Percentiles rank a stretch among this genome's conserved stretches.
Evolutionary conservation across 2,797 vertebrate genomes (phyloP).

Genomic region (Urophycis tenuis): DNA sequence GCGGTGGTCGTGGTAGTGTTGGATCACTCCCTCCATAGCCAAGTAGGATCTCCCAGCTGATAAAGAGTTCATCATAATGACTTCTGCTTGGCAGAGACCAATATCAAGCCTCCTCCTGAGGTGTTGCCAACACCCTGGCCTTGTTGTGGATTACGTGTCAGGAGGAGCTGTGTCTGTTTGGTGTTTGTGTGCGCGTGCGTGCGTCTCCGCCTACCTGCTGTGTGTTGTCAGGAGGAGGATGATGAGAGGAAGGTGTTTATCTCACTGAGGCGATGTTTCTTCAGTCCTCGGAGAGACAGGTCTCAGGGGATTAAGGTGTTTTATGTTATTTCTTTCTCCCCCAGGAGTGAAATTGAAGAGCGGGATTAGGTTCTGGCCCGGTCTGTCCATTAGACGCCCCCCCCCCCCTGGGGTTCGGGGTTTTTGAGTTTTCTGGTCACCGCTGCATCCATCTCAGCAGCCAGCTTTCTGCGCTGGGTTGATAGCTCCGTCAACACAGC

Average conservation of each 20-base stretch:
- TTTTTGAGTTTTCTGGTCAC: conserved; percentile 41
- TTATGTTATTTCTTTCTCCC: conserved; percentile 54
- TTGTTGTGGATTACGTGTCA: conserved; percentile 35
- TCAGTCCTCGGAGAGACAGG: conserved; percentile 45
- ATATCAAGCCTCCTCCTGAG: conserved; percentile 29
- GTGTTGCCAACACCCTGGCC: conserved; percentile 27
- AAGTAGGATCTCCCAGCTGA: conserved; percentile 16
- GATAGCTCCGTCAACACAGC: conserved; percentile 39
- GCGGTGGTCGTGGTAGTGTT: conserved; percentile 7
- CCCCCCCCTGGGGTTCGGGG: conserved; percentile 12
- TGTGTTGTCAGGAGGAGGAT: conserved; percentile 25
- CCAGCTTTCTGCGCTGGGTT: conserved; percentile 41
- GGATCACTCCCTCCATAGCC: conserved; percentile 28
- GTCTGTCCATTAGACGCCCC: conserved; percentile 30
- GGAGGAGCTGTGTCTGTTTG: conserved; percentile 18
- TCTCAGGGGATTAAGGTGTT: conserved; percentile 61
- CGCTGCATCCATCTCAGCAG: conserved; percentile 28
- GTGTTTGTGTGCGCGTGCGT: background rate
- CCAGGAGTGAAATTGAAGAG: conserved; percentile 60
- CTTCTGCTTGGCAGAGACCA: conserved; percentile 22
- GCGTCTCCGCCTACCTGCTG: conserved; percentile 27
- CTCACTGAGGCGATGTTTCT: conserved; percentile 54
- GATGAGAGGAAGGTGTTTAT: conserved; percentile 48
- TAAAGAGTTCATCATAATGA: conserved; percentile 17
- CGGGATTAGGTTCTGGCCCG: conserved; percentile 49